phyloP scores from a whole-genome alignment of 2,888 invertebrate species.

The Rhodophaea formosa region DNA sequence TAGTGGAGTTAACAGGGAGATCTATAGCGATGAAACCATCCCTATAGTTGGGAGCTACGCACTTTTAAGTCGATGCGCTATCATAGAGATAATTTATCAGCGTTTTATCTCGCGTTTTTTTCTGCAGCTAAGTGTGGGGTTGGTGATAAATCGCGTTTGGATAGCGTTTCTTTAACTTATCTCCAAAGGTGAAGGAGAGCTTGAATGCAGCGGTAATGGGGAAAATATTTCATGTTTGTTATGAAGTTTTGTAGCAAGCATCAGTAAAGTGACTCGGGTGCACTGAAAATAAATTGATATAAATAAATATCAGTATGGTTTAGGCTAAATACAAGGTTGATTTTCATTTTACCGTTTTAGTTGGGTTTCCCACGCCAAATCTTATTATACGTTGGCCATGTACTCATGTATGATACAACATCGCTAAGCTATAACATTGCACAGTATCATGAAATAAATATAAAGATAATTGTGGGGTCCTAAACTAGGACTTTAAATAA shows the following conservation, averaged over 20 bases:
- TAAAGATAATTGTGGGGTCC: too few species aligned
- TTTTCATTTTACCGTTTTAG: too few species aligned
- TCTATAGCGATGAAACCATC: slow-evolving; percentile 17
- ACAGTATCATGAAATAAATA: too few species aligned
- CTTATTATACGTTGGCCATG: too few species aligned
- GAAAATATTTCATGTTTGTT: slow-evolving; percentile 1
- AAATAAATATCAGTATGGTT: too few species aligned
- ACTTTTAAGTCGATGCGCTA: slow-evolving; percentile 58
- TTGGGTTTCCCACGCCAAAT: too few species aligned
- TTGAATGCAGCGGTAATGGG: slow-evolving; percentile 4
- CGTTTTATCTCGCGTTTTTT: slow-evolving; percentile 59
- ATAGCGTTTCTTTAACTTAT: slow-evolving; percentile 25
- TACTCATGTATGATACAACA: too few species aligned
- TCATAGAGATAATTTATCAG: slow-evolving; percentile 70
- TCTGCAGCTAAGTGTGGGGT: slow-evolving; percentile 44
- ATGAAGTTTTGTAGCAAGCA: not conserved
- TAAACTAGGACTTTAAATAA: too few species aligned
- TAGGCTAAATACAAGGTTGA: too few species aligned
- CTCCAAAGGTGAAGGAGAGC: not conserved
- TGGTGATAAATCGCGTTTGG: slow-evolving; percentile 42
- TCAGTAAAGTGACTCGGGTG: too few species aligned
- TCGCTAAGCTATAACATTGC: too few species aligned
- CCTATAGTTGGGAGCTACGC: slow-evolving; percentile 39
- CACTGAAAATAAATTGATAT: too few species aligned
- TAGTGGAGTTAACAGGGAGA: slow-evolving; percentile 13